Base-by-base conservation (phyloP, 2,797 vertebrate species). In the Ciconia nigra region DNA sequence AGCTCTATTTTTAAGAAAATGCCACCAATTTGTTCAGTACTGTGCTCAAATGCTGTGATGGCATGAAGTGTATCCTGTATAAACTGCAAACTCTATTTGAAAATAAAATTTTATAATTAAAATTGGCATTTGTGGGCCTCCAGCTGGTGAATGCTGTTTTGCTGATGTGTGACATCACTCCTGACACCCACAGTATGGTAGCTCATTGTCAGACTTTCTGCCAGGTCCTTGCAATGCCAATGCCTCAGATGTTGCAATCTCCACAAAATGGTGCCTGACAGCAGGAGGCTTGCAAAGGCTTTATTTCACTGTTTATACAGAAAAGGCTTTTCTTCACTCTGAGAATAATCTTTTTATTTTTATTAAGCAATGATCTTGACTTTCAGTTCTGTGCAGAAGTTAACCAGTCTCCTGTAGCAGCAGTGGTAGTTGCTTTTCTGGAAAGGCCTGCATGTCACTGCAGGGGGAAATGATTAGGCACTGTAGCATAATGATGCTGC, bases 61-160 rank as follows among this genome's bases (percentile, higher is more conserved):
- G 84, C 83, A 77, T 37, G 42, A 90, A 85, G 77, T 21, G 20
- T 21, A 91, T 62, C 63, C 85, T 58, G 35, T 33, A 52, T 91
- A 93, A 96, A 93, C 94, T 71, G 76, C 77, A 92, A 96, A 79
- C 82, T 90, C 86, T 63, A 92, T 95, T 91, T 92, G 77, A 52
- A 97, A 94, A 97, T 94, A 93, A 96, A 94, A 79, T 96, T 96
- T 96, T 91, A 67, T 92, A 95, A 96, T 96, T 94, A 83, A 95
- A 95, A 95, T 90, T 95, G 96, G 77, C 93, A 92, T 89, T 96
- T 83, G 85, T 51, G 77, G 86, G 77, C 67, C 89, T 96, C 96
- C 97, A 98, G 97, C 95, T 98, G 97, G 95, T 85, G 91, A 67
- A 59, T 87, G 82, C 81, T 94, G 84, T 69, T 95, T 87, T 95